Base-by-base conservation (phyloP, 1,140 invertebrate genomes). In the Lineus longissimus region DNA sequence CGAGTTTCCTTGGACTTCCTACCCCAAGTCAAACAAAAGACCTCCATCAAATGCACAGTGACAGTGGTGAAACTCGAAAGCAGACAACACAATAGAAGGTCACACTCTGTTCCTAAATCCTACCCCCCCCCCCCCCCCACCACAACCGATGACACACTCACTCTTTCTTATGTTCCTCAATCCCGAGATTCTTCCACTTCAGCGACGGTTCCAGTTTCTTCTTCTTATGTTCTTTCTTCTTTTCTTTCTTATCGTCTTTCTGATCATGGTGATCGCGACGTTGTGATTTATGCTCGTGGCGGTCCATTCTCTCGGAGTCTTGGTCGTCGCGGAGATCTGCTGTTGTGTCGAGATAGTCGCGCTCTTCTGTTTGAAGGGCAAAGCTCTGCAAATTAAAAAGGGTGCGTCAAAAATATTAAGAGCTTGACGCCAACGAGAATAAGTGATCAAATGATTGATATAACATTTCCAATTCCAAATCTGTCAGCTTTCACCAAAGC, bases 171-270 rank as follows among this genome's bases (percentile, higher is more conserved):
- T 73, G 68, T 56, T 80, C 77, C 9, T 81, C 76, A 64, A 79
- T 65, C 29, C 70, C 72, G 0, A 81, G 68, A 27, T 65, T 68
- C 66, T 74, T 77, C 79, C 79, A 81, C 60, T 78, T 80, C 11
- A 79, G 64, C 7, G 78, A 79, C 4, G 78, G 78, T 59, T 80
- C 76, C 36, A 79, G 57, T 60, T 75, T 76, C 62, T 75, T 76
- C 65, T 76, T 75, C 30, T 67, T 72, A 47, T 75, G 64, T 55
- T 63, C 17, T 40, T 69, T 70, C 27, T 61, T 51, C 22, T 70
- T 75, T 40, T 76, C 66, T 64, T 71, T 70, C 17, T 69, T 70
- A 2, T 76, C 69, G 56, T 72, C 71, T 19, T 73, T 15, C 9
- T 30, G 9, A 15, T 43, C 40, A 11, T 43, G 11, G 11, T 19